Evolutionary conservation across 2,888 invertebrate species (phyloP), one percentile per base, ranked within the genome.

Genomic region (Vanessa cardui): DNA sequence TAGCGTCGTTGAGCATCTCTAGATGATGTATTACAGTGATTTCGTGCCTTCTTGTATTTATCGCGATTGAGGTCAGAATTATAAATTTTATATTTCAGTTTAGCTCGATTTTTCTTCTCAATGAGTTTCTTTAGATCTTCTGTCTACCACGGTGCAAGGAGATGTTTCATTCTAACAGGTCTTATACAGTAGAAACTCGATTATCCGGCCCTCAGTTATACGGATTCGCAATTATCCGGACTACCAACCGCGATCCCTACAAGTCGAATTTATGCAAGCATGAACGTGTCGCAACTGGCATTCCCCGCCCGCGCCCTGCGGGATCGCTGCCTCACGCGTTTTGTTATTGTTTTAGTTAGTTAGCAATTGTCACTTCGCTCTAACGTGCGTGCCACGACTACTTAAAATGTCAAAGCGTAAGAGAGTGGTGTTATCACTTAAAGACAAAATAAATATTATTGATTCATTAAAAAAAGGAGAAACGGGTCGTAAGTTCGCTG

Each of bases 391-490:
- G 46, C 16, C 47, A 47, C 47, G 16, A 7, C 47, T 18, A 47
- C 18, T 21, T 44, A 33, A 68, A 64, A 73, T 74, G 72, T 73
- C 74, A 65, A 78, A 73, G 64, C 74, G 74, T 72, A 78, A 75
- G 59, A 75, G 74, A 75, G 74, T 76, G 50, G 75, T 76, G 70
- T 72, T 76, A 73, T 76, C 72, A 62, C 74, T 77, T 59, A 73
- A 73, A 74, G 72, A 76, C 47, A 76, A 76, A 76, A 64, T 76
- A 69, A 74, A 76, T 70, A 76, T 77, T 66, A 74, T 76, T 70
- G 74, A 77, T 60, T 73, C 69, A 68, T 73, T 78, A 72, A 75
- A 77, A 72, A 76, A 76, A 71, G 74, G 75, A 66, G 76, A 74
- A 73, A 68, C 71, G 54, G 74, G 75, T 69, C 64, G 72, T 70